Percentiles rank a stretch among this genome's conserved stretches.
phyloP scores from a whole-genome alignment of 2,888 invertebrate genomes.

The Pyrochroa serraticornis region DNA sequence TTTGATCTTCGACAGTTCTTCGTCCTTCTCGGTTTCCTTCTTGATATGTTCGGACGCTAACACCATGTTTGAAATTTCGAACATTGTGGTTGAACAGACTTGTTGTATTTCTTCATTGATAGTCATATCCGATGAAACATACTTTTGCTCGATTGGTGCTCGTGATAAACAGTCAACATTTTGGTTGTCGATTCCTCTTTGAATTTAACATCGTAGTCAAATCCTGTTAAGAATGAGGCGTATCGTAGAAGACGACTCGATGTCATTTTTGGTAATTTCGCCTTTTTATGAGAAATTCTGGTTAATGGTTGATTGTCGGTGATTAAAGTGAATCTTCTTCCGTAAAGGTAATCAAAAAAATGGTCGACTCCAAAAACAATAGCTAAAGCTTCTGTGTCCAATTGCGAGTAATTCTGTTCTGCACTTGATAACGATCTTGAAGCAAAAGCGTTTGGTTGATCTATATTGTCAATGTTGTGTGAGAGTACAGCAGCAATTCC shows the following conservation, averaged over 20 bases:
- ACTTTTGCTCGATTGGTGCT: no score
- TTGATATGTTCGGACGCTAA: no score
- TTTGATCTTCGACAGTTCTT: no score
- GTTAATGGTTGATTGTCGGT: constrained; percentile 32
- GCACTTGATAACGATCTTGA: constrained; percentile 4
- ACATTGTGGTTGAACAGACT: background rate
- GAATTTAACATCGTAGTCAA: constrained; percentile 24
- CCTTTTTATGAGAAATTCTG: background rate
- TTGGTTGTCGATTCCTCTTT: constrained; percentile 6
- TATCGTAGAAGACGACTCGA: constrained; percentile 18
- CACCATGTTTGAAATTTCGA: no score
- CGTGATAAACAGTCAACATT: constrained; percentile 26
- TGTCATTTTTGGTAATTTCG: background rate
- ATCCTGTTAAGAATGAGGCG: constrained; percentile 24
- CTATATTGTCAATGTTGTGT: background rate
- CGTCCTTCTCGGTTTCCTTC: no score
- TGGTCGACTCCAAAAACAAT: constrained; percentile 49
- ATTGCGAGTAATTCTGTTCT: constrained; percentile 5
- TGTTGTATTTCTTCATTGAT: no score
- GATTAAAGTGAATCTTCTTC: constrained; percentile 31
- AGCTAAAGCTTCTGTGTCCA: constrained; percentile 5
- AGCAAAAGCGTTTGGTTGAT: background rate
- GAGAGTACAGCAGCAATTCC: no score
- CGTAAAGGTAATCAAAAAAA: no score
- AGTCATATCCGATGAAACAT: no score